Percentiles rank a stretch among this genome's conserved stretches.
Evolutionary conservation across 2,888 invertebrate species (phyloP).

Genomic region (Andrena haemorrhoa): DNA sequence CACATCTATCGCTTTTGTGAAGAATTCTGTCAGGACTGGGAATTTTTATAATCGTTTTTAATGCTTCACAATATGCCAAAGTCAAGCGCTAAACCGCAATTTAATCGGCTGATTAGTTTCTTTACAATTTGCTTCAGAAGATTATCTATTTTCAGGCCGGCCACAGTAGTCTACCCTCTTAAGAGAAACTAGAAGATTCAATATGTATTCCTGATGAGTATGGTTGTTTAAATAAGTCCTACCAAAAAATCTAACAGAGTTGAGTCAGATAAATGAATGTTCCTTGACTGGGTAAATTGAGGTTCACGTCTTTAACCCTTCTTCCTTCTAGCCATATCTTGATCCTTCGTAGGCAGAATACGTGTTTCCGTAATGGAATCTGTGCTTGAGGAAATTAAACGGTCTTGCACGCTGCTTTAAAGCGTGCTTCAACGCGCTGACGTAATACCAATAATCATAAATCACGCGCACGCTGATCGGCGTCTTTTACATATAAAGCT

Average conservation of each 20-base stretch:
- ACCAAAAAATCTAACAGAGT: neutral
- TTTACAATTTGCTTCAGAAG: no score
- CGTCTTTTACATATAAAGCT: neutral
- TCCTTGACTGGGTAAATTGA: neutral
- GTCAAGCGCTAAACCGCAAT: no score
- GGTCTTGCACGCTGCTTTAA: neutral
- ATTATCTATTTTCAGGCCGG: no score
- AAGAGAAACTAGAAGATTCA: neutral
- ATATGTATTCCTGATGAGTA: neutral
- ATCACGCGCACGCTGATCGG: neutral
- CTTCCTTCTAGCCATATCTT: neutral
- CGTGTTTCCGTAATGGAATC: conserved; percentile 10
- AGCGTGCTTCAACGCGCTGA: conserved; percentile 1
- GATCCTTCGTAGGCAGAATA: neutral
- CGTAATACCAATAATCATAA: neutral
- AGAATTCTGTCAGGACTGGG: no score
- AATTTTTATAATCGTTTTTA: no score
- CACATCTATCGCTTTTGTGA: no score
- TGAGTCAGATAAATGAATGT: neutral
- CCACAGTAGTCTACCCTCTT: no score
- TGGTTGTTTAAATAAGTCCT: neutral
- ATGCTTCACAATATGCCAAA: no score
- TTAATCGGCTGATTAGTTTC: no score
- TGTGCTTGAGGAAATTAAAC: conserved; percentile 7
- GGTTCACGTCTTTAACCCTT: neutral